Conservation (phyloP, 2,888 invertebrate species). For the Lapara coniferarum region DNA sequence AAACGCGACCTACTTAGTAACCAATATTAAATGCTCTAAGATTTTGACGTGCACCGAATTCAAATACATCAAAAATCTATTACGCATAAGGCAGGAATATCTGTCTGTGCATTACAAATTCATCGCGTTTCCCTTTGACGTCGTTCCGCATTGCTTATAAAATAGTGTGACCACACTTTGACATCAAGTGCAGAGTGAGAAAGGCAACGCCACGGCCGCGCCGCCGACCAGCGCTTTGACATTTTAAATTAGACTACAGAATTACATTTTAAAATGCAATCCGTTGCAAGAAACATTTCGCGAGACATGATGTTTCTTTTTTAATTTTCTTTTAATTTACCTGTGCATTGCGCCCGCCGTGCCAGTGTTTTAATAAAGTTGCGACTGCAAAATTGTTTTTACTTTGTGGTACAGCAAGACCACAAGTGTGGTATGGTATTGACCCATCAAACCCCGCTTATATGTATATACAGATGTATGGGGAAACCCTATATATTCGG, state of each 20-base stretch:
- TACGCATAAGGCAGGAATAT: neutral
- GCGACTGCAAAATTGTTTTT: neutral
- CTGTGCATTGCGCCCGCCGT: neutral
- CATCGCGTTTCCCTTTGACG: slow-evolving; percentile 1
- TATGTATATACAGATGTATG: no score
- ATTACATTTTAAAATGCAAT: slow-evolving; percentile 33
- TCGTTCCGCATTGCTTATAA: slow-evolving; percentile 7
- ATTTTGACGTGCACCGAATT: no score
- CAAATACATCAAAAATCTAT: no score
- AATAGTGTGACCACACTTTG: slow-evolving; percentile 4
- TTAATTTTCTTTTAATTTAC: neutral
- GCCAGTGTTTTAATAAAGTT: neutral
- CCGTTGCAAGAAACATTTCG: slow-evolving; percentile 6
- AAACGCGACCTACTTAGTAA: no score
- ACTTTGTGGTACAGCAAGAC: neutral
- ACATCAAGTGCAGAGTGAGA: neutral
- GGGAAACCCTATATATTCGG: no score
- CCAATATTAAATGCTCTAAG: no score
- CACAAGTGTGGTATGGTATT: no score
- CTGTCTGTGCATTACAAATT: neutral
- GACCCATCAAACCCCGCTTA: no score
- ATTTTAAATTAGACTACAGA: slow-evolving; percentile 42
- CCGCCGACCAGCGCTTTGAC: slow-evolving; percentile 37
- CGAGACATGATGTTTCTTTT: neutral
- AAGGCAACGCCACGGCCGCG: neutral